These are phyloP conservation scores for Vanessa atalanta DNA, from an alignment of 1,140 invertebrate genomes.

Conservation along the genomic window DNA sequence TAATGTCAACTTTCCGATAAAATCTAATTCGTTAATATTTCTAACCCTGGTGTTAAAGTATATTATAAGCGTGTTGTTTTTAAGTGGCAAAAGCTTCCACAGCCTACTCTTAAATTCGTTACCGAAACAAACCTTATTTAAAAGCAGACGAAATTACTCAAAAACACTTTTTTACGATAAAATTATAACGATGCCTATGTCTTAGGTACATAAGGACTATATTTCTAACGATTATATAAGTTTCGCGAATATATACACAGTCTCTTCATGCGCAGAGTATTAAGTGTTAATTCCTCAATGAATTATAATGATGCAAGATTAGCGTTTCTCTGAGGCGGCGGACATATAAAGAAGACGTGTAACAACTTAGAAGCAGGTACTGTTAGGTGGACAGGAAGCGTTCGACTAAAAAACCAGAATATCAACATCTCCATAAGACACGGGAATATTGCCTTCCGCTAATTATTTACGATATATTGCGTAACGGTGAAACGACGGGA, in stretches of 20 bases:
- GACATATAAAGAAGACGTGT: constrained; percentile 37
- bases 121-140: no score
- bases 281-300: constrained; percentile 5
- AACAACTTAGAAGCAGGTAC: constrained; percentile 48
- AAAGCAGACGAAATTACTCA: no score
- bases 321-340: constrained; percentile 22
- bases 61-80: no score
- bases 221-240: background rate
- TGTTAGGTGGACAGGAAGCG: constrained; percentile 69
- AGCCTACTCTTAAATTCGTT: no score
- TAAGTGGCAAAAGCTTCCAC: no score
- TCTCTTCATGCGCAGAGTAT: background rate
- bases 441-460: constrained; percentile 78
- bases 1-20: no score
- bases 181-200: no score
- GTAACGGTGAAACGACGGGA: constrained; percentile 80
- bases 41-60: no score
- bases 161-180: no score
- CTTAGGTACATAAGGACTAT: no score
- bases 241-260: background rate
- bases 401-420: constrained; percentile 73
- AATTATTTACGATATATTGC: constrained; percentile 81
- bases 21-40: no score
- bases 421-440: constrained; percentile 77
- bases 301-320: constrained; percentile 14